Base-by-base conservation (phyloP, 2,113 vertebrate species). In the Ifrita kowaldi region DNA sequence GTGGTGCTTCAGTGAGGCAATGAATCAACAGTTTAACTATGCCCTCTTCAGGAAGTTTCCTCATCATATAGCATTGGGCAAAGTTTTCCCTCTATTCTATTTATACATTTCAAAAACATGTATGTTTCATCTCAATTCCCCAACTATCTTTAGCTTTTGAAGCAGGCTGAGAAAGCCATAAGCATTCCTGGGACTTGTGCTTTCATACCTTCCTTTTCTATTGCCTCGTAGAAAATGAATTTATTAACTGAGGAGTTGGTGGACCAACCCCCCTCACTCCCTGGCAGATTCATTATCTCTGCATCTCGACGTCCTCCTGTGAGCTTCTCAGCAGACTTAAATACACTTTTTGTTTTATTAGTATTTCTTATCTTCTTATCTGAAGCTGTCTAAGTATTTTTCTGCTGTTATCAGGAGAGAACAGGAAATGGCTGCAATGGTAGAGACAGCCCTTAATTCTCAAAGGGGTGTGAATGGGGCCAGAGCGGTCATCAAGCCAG, bases 11-110 rank as follows among this genome's bases (percentile, higher is more conserved):
- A 69, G 87, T 37, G 37, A 95, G 70, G 69, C 92, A 91, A 89
- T 94, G 87, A 92, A 84, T 95, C 95, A 96, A 96, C 94, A 90
- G 90, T 97, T 96, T 95, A 95, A 95, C 91, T 96, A 27, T 88
- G 93, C 95, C 96, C 96, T 97, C 96, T 96, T 96, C 92, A 95
- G 92, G 91, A 95, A 91, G 91, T 95, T 96, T 95, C 56, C 42
- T 89, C 60, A 59, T 75, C 37, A 16, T 65, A 68, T 56, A 84
- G 32, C 57, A 55, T 64, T 1, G 23, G 86, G 20, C 68, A 52
- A 91, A 75, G 69, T 94, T 90, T 95, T 94, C 78, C 4, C 23
- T 62, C 55, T 46, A 19, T n/a, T 92, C 57, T 81, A 57, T 95
- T 56, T 55, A 9, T 50, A 60, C 1, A 9, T 79, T 94, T 91